Evolutionary conservation across 2,888 invertebrate species (phyloP), one percentile per base, ranked within the genome.

Genomic region (Euzophera pinguis): DNA sequence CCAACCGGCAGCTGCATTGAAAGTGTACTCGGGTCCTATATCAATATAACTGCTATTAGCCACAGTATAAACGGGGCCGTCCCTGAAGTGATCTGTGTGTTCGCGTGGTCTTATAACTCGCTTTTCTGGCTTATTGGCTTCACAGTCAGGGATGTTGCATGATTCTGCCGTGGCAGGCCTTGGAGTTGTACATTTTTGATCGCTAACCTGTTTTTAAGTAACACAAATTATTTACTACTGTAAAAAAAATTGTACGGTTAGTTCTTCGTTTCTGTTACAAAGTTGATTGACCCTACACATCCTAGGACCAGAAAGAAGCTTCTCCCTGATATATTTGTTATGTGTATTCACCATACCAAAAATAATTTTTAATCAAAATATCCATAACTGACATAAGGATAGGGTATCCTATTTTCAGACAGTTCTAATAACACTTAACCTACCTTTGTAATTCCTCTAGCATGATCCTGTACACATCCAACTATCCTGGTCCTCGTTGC

Each of bases 401-500:
- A n/a, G n/a, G n/a, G n/a, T n/a, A n/a, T n/a, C n/a, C n/a, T n/a
- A n/a, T n/a, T n/a, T n/a, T n/a, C n/a, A n/a, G n/a, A n/a, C n/a
- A n/a, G n/a, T n/a, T 22, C 22, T 22, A 22, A 3, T 22, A 22
- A 2, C 22, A 5, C 2, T 22, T 22, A 2, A 22, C 54, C 55
- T 65, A 88, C 90, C 78, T 90, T 90, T 12, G 81, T 86, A 7
- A 89, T 88, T 0, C 89, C 89, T 60, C 78, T 81, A 1, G 84
- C 78, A 65, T 89, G 84, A 56, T 91, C 91, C 72, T 94, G 94
- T 42, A 93, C 94, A 76, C 96, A 98, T 56, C 93, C 93, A 42
- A 96, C 90, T 17, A 93, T 92, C 54, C 97, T 92, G 0, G 92
- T 93, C 66, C 94, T 93, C 0, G 90, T 84, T 0, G 96, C 95